Evolutionary conservation across 2,113 vertebrate genomes (phyloP).

Genomic region (Gymnogyps californianus): DNA sequence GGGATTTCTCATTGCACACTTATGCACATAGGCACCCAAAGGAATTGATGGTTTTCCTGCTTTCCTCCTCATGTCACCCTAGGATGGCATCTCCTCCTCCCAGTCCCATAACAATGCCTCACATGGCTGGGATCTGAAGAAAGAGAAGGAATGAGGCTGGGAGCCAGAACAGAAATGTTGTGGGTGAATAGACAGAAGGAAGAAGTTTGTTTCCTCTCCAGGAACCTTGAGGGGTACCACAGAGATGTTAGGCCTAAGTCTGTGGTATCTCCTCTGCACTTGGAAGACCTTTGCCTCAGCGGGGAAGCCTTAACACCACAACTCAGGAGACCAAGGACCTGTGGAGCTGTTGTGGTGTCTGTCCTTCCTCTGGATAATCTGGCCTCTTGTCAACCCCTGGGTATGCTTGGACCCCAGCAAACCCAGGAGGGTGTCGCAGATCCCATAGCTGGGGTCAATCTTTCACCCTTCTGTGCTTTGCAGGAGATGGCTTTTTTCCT

Average conservation of each 20-base stretch:
- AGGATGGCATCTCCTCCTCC: background rate
- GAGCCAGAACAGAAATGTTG: background rate
- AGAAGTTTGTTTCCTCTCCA: background rate
- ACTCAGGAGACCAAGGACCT: background rate
- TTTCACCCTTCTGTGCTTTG: background rate
- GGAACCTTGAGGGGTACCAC: background rate
- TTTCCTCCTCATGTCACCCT: background rate
- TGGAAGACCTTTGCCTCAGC: background rate
- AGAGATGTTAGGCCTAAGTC: background rate
- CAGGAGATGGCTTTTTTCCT: background rate
- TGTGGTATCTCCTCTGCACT: background rate
- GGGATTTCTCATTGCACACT: background rate
- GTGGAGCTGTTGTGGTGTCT: background rate
- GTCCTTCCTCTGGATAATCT: background rate
- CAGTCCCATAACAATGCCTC: fast-evolving
- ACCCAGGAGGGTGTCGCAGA: background rate
- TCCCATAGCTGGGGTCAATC: background rate
- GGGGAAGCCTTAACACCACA: background rate
- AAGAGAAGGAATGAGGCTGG: background rate
- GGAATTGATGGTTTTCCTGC: background rate
- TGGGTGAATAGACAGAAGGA: background rate
- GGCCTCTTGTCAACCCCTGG: background rate
- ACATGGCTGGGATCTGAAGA: background rate
- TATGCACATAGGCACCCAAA: background rate
- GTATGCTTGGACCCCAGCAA: background rate